phyloP scores from a whole-genome alignment of 92 coral and sea anemone species.

The Hydrozoanthus gracilis region DNA sequence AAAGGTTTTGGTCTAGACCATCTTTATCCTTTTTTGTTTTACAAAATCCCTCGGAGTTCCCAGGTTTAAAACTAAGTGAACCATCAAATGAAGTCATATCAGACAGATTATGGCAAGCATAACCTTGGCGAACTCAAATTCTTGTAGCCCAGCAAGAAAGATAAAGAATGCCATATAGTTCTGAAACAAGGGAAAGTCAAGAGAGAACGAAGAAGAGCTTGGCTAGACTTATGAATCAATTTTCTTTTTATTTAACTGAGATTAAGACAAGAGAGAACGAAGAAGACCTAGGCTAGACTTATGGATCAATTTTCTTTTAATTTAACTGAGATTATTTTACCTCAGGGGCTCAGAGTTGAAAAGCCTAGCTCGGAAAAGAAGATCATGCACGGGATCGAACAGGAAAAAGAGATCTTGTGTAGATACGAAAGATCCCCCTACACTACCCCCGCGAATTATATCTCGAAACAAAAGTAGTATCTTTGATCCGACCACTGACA shows the following conservation, averaged over 20 bases:
- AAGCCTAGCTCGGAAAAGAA: slow-evolving; percentile 32
- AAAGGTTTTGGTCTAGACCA: no score
- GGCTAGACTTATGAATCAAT: neutral
- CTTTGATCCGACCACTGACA: slow-evolving; percentile 51
- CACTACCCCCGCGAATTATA: slow-evolving; percentile 37
- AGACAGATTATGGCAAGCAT: neutral
- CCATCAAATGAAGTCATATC: no score
- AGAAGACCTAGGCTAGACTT: neutral
- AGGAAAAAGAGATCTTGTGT: slow-evolving; percentile 59
- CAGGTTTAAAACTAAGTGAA: no score
- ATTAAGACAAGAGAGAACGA: neutral
- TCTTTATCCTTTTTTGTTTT: no score
- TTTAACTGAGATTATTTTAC: neutral
- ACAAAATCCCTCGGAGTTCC: no score
- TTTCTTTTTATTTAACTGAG: neutral
- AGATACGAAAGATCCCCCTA: slow-evolving; percentile 54
- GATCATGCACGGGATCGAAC: slow-evolving; percentile 55
- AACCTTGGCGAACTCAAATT: neutral
- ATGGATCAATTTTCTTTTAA: neutral
- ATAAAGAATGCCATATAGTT: no score
- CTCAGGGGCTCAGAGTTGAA: neutral
- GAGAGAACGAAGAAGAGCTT: neutral
- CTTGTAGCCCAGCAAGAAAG: no score
- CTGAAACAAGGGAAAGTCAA: no score
- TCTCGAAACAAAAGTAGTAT: slow-evolving; percentile 30